Conservation (phyloP, 2,113 vertebrate genomes). For the Carassius carassius region DNA sequence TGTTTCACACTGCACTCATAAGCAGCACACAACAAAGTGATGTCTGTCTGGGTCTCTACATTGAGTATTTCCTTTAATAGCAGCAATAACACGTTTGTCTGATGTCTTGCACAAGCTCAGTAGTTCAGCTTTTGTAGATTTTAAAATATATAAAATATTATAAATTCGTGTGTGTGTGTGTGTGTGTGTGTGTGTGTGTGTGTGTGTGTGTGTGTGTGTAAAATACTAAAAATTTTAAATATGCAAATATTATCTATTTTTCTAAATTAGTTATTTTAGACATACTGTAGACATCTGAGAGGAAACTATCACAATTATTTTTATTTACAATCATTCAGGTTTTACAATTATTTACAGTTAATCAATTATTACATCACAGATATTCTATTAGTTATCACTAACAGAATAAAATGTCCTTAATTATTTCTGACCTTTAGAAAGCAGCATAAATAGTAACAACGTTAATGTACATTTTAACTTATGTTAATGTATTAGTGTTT, state of each 20-base stretch:
- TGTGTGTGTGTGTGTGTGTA: neutral
- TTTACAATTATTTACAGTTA: neutral
- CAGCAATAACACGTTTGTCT: constrained; percentile 6
- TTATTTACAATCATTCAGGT: neutral
- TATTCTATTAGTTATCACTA: neutral
- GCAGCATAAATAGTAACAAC: neutral
- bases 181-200: no score
- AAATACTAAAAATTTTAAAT: neutral
- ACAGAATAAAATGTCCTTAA: neutral
- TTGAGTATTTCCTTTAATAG: neutral
- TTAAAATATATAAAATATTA: neutral
- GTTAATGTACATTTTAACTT: neutral
- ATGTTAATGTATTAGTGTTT: neutral
- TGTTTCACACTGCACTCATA: neutral
- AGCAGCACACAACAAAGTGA: neutral
- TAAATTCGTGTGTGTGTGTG: neutral
- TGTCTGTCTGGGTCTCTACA: neutral
- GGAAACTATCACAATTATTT: neutral
- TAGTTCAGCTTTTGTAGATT: no score
- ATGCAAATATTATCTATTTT: neutral
- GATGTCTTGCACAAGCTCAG: neutral
- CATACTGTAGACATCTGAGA: neutral
- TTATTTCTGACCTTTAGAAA: neutral
- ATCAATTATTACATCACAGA: neutral
- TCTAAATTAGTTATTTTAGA: neutral